phyloP scores from a whole-genome alignment of 2,113 vertebrate species.

The Phyllostomus discolor region DNA sequence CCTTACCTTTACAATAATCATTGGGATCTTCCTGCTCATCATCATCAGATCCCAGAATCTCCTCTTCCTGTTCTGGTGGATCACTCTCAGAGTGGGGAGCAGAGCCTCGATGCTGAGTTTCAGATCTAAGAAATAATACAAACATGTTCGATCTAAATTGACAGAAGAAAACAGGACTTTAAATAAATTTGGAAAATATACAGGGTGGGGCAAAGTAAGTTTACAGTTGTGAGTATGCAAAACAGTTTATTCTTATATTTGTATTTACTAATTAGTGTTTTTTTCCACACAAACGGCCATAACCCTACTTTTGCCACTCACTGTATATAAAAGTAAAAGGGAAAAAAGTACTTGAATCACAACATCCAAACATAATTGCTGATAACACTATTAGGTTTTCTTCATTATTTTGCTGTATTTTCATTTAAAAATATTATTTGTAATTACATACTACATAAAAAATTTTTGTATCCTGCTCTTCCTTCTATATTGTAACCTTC shows the following conservation, averaged over 20 bases:
- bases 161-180: neutral
- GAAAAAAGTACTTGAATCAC: neutral
- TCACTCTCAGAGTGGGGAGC: slow-evolving; percentile 88
- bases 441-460: neutral
- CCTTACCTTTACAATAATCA: slow-evolving; percentile 95
- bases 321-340: neutral
- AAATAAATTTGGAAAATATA: neutral
- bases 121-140: slow-evolving; percentile 84
- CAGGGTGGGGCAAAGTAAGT: neutral
- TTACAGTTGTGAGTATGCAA: neutral
- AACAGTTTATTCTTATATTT: neutral
- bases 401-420: neutral
- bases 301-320: neutral
- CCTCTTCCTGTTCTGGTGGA: slow-evolving; percentile 93
- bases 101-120: slow-evolving; percentile 88
- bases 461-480: neutral
- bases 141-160: neutral
- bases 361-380: slow-evolving; percentile 10
- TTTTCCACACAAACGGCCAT: neutral
- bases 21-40: slow-evolving; percentile 98
- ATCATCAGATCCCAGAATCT: slow-evolving; percentile 97
- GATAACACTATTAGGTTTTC: neutral
- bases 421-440: neutral
- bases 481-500: neutral
- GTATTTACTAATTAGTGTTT: neutral